phyloP scores from a whole-genome alignment of 2,113 vertebrate genomes.

The Varanus salvator region DNA sequence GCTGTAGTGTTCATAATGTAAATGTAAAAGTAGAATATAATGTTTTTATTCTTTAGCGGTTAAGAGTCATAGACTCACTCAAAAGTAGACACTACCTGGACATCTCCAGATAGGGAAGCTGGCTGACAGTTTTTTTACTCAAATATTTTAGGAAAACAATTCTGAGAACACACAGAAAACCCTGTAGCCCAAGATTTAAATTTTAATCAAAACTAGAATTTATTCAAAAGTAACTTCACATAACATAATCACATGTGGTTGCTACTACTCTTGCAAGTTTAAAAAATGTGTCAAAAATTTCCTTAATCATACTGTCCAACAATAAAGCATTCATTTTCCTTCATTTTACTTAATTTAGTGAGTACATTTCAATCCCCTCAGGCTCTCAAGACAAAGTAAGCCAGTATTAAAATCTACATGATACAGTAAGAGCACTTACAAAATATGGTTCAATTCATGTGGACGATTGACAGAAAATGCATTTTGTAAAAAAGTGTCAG shows the following conservation, averaged over 20 bases:
- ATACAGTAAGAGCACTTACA: not conserved
- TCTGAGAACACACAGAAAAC: not conserved
- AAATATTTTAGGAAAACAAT: not conserved
- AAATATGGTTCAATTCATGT: not conserved
- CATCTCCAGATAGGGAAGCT: not conserved
- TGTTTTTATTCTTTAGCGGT: not conserved
- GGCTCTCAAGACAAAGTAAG: not conserved
- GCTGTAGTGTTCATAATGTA: not conserved
- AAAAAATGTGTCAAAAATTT: not conserved
- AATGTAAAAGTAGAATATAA: not conserved
- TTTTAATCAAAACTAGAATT: not conserved
- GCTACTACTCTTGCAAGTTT: not conserved
- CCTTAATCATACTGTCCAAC: not conserved
- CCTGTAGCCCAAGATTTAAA: not conserved
- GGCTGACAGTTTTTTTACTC: not conserved
- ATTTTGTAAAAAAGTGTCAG: not conserved
- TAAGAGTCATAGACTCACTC: no score
- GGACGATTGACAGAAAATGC: not conserved
- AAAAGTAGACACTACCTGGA: not conserved
- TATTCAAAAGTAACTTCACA: not conserved
- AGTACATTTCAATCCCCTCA: not conserved
- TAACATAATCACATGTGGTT: not conserved
- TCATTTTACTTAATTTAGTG: not conserved
- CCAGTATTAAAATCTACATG: not conserved
- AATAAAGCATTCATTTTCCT: not conserved